Conservation (phyloP, 1,140 invertebrate genomes). For the Heliconius congener region DNA sequence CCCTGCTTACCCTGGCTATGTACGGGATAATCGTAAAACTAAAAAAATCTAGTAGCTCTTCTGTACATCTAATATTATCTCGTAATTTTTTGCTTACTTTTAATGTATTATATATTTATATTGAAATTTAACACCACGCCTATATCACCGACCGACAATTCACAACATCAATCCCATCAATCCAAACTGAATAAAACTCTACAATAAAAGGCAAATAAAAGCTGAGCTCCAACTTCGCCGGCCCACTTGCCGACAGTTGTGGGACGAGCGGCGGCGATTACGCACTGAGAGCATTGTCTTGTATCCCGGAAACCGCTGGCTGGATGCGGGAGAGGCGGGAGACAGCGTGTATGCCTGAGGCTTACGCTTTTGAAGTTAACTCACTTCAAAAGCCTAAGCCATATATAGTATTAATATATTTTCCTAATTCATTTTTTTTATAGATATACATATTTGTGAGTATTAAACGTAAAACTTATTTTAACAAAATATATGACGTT, state of each 20-base stretch:
- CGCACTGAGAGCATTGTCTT: conserved; percentile 43
- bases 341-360: not conserved
- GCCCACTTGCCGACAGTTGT: conserved; percentile 36
- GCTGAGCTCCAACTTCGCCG: conserved; percentile 2
- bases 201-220: conserved; percentile 6
- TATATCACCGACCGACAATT: not conserved
- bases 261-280: conserved; percentile 36
- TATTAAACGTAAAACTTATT: no score
- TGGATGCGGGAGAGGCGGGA: not conserved
- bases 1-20: not conserved
- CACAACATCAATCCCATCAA: not conserved
- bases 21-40: not conserved
- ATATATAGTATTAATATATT: not conserved
- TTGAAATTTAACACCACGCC: no score
- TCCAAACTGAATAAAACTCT: not conserved
- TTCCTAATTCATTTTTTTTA: no score
- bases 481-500: no score
- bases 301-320: conserved; percentile 30
- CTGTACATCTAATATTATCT: no score
- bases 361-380: not conserved
- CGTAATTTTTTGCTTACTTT: no score
- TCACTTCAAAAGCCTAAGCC: not conserved
- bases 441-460: no score
- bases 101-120: no score
- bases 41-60: not conserved